Base-by-base conservation (phyloP, 2,113 vertebrate genomes). In the Sisor rabdophorus region DNA sequence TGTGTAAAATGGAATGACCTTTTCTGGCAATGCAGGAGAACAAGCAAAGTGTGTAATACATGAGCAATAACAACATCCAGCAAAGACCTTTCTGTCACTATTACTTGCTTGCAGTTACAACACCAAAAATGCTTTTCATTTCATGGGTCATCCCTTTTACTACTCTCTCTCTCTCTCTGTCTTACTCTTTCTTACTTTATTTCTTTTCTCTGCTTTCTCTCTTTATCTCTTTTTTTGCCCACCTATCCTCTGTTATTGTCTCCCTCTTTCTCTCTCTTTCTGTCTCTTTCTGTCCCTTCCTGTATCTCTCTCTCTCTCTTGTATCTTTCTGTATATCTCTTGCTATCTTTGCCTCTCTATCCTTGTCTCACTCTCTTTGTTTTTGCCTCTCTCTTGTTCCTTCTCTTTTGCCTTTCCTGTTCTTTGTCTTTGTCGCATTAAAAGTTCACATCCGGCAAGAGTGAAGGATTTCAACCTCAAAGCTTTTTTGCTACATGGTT, bases 61-160 rank as follows among this genome's bases (percentile, higher is more conserved):
- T 59, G 75, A 77, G 55, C 44, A 69, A 70, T 70, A 77, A 77
- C 71, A 73, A 73, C 75, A 59, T 60, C 65, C 12, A 60, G 44
- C 65, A 70, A 59, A 70, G 19, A 47, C 55, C 17, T 77, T 70
- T 58, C 64, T 75, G 36, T 77, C 55, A 28, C 48, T 48, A 63
- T 40, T 47, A 24, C 63, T 47, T 44, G 5, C 61, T 68, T 24
- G 36, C 32, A 67, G 74, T 76, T 58, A 44, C 63, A 76, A 30
- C 16, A 67, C 11, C 13, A 50, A 16, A 76, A 44, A 76, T 48
- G 63, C 44, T 60, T 74, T 74, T 44, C 54, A 58, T 56, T 74
- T 52, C 24, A 16, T 52, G 44, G 58, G 58, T 74, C 58, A 52
- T 32, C 58, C 28, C 72, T 81, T 68, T 32, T 30, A 22, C 53